Evolutionary conservation across 2,888 invertebrate genomes (phyloP).

Genomic region (Parapristionchus giblindavisi): DNA sequence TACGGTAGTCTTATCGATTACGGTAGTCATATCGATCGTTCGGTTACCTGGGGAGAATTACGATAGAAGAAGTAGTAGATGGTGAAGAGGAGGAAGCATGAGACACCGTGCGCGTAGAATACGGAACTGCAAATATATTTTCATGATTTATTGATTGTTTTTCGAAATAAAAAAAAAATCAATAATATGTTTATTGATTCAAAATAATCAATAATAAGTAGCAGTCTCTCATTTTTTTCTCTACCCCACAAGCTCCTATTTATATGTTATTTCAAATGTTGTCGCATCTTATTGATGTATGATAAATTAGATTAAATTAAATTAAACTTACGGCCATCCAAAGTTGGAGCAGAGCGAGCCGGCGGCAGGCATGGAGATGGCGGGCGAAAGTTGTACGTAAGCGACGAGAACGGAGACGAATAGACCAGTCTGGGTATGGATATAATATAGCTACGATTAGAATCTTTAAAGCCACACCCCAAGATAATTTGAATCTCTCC

Average conservation of each 20-base stretch:
- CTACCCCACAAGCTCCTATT: no score
- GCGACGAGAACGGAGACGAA: constrained; percentile 68
- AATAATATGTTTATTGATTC: no score
- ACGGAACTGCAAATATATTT: constrained; percentile 43
- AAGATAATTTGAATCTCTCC: no score
- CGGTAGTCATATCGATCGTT: background rate
- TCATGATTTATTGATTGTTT: no score
- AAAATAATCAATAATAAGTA: no score
- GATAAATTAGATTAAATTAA: background rate
- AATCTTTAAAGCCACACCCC: background rate
- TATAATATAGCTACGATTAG: background rate
- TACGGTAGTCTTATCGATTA: background rate
- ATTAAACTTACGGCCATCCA: constrained; percentile 20
- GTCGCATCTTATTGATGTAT: no score
- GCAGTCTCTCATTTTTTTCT: no score
- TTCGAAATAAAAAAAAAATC: no score
- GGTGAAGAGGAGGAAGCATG: constrained; percentile 47
- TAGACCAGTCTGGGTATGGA: constrained; percentile 56
- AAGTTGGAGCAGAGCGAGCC: constrained; percentile 27
- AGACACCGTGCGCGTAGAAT: constrained; percentile 57
- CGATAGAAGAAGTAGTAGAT: constrained; percentile 51
- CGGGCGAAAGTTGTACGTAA: constrained; percentile 66
- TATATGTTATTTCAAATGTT: no score
- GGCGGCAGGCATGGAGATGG: constrained; percentile 61
- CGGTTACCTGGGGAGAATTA: constrained; percentile 42